A percentile compares a stretch with the other conserved stretches of the same genome.
These are phyloP conservation scores for Osmerus eperlanus DNA, from an alignment of 2,113 vertebrate genomes.

Conservation along the genomic window DNA sequence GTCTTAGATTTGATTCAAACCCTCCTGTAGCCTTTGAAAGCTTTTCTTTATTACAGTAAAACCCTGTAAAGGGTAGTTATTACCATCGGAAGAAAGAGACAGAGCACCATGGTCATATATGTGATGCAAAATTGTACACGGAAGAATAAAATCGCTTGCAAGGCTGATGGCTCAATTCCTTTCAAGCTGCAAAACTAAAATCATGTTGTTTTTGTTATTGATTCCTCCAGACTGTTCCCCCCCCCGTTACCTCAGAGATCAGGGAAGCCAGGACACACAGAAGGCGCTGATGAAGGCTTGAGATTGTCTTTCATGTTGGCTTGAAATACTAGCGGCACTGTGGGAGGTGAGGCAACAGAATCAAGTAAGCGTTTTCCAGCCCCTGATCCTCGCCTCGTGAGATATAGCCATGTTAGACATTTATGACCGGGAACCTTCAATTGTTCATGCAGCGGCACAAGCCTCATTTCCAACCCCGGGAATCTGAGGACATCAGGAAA, in stretches of 20 bases:
- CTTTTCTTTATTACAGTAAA: conserved; percentile 37
- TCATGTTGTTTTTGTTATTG: conserved; percentile 12
- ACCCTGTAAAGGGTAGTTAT: conserved; percentile 28
- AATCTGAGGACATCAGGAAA: conserved; percentile 8
- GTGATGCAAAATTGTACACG: conserved; percentile 2
- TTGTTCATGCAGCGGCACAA: conserved; percentile 54
- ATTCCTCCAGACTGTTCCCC: conserved; percentile 10
- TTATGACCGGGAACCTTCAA: conserved; percentile 57
- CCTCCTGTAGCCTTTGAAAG: conserved; percentile 5
- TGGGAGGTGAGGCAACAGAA: conserved; percentile 59
- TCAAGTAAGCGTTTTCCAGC: conserved; percentile 49
- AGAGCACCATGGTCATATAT: conserved; percentile 18
- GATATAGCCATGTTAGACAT: conserved; percentile 52
- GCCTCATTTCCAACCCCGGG: conserved; percentile 42
- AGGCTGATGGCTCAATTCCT: conserved; percentile 1
- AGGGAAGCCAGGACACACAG: conserved; percentile 24
- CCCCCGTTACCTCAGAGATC: conserved; percentile 24
- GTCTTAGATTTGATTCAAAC: not conserved
- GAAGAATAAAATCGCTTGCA: not conserved
- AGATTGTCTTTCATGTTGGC: conserved; percentile 36
- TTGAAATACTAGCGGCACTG: conserved; percentile 43
- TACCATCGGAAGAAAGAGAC: conserved; percentile 29
- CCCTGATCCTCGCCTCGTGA: conserved; percentile 42
- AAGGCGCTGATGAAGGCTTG: conserved; percentile 26
- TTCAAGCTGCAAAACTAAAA: conserved; percentile 11